phyloP scores from a whole-genome alignment of 1,140 invertebrate species.

The Psix sp. region DNA sequence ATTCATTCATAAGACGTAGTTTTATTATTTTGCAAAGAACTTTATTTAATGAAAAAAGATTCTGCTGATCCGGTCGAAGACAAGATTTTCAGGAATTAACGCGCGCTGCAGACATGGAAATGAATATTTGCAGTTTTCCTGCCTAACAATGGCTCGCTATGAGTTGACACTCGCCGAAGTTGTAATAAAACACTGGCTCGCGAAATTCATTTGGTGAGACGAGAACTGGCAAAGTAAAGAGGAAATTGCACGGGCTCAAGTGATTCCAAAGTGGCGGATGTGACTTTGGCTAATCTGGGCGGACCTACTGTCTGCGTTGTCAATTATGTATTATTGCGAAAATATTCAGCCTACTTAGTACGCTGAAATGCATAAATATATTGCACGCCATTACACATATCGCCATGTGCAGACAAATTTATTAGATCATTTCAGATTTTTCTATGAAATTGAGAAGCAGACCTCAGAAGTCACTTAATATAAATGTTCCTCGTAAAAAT shows the following conservation, averaged over 20 bases:
- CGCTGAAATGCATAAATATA: no score
- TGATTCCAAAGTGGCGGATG: conserved; percentile 53
- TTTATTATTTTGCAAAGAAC: no score
- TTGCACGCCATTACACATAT: no score
- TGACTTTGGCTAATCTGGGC: conserved; percentile 48
- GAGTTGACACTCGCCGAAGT: conserved; percentile 50
- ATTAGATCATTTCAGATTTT: no score
- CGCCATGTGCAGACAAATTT: no score
- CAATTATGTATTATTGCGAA: conserved; percentile 58
- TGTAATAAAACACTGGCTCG: conserved; percentile 47
- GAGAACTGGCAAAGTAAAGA: conserved; percentile 54
- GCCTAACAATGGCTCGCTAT: conserved; percentile 44
- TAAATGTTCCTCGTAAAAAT: no score
- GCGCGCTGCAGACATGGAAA: conserved; percentile 9
- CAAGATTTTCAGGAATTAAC: no score
- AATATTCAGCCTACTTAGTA: conserved; percentile 45
- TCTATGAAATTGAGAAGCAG: no score
- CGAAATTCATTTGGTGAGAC: conserved; percentile 59
- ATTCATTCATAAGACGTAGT: no score
- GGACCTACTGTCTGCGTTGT: conserved; percentile 49
- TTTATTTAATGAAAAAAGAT: no score
- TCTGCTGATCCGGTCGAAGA: no score
- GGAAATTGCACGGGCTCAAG: conserved; percentile 53
- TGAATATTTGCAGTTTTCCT: conserved; percentile 35
- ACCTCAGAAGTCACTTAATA: no score